Conservation (phyloP, 2,113 vertebrate genomes). For the Delphinus delphis region DNA sequence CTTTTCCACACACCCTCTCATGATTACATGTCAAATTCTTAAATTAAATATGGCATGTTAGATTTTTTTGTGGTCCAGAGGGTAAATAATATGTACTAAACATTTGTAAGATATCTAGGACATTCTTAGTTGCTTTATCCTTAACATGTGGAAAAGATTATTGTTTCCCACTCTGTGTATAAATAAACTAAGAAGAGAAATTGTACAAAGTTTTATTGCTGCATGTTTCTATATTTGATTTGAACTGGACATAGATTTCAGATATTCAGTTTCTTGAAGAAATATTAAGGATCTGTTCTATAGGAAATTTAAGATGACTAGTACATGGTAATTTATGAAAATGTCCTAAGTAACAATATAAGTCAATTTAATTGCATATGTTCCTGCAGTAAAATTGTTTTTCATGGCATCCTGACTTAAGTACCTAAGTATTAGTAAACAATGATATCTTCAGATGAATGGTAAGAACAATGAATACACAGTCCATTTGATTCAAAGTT, state of each 20-base stretch:
- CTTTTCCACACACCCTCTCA: neutral
- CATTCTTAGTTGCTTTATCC: neutral
- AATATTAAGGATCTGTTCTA: neutral
- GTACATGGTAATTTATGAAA: neutral
- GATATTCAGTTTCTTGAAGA: neutral
- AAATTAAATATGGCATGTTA: neutral
- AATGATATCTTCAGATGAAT: neutral
- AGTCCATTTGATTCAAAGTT: neutral
- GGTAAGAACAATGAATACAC: neutral
- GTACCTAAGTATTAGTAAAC: neutral
- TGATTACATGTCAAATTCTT: neutral
- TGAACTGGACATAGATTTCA: neutral
- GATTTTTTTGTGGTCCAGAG: neutral
- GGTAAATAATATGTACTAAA: neutral
- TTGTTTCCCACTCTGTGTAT: neutral
- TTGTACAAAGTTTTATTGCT: neutral
- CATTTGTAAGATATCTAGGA: neutral
- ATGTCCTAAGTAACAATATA: neutral
- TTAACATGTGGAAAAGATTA: neutral
- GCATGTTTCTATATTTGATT: neutral
- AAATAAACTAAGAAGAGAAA: neutral
- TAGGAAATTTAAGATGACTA: neutral
- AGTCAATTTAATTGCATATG: neutral
- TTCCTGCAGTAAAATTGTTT: neutral
- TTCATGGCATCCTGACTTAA: neutral